phyloP scores from a whole-genome alignment of 2,797 vertebrate species.

The Gymnoscopelus braueri region DNA sequence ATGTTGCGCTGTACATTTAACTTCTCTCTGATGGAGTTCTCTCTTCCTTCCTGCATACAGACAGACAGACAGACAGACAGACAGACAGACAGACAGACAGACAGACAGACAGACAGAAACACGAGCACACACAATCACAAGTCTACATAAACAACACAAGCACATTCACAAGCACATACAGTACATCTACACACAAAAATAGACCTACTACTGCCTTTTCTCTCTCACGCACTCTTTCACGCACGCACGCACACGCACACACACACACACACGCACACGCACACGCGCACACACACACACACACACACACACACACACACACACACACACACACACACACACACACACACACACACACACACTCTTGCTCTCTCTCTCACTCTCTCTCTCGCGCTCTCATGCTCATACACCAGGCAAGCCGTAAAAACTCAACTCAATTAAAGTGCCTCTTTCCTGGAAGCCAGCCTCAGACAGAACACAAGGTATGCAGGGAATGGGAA shows the following conservation, averaged over 20 bases:
- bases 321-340: no score
- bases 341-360: no score
- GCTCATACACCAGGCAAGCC: slow-evolving; percentile 78
- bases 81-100: not conserved
- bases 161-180: no score
- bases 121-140: not conserved
- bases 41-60: not conserved
- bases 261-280: not conserved
- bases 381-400: slow-evolving; percentile 42
- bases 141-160: not conserved
- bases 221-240: not conserved
- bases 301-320: no score
- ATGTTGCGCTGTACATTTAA: no score
- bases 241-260: no score
- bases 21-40: no score
- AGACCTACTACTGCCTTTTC: no score
- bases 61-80: slow-evolving; percentile 20
- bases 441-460: slow-evolving; percentile 87
- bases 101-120: slow-evolving; percentile 4
- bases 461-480: slow-evolving; percentile 80
- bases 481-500: slow-evolving; percentile 86
- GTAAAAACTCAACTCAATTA: slow-evolving; percentile 88
- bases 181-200: no score
- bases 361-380: slow-evolving; percentile 7
- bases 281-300: no score